A percentile compares a stretch with the other conserved stretches of the same genome.
Conservation (phyloP, 2,113 vertebrate genomes). For the Leucopsar rothschildi region DNA sequence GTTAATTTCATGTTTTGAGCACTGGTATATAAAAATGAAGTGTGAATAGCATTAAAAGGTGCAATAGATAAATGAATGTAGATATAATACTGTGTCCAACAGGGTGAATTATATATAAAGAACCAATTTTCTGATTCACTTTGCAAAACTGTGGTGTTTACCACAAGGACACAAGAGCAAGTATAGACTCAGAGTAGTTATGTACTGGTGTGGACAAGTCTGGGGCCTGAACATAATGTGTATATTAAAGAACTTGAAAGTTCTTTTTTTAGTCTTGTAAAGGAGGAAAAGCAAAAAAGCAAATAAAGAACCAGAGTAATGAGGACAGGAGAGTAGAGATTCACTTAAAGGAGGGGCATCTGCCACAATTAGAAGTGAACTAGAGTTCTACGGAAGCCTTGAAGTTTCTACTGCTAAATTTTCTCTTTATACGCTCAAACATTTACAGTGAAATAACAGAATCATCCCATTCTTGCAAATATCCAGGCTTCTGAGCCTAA, state of each 20-base stretch:
- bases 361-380: not conserved
- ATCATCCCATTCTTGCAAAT: not conserved
- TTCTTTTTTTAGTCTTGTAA: not conserved
- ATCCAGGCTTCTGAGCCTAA: not conserved
- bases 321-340: not conserved
- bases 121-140: slow-evolving; percentile 28
- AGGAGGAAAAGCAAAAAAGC: not conserved
- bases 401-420: not conserved
- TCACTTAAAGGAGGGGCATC: not conserved
- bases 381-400: not conserved
- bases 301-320: not conserved
- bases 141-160: slow-evolving; percentile 49
- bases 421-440: not conserved
- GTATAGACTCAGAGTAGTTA: slow-evolving; percentile 5
- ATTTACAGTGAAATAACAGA: not conserved
- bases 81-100: slow-evolving; percentile 33
- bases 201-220: not conserved
- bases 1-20: slow-evolving; percentile 43
- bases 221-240: not conserved
- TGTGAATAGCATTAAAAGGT: slow-evolving; percentile 56
- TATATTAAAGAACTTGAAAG: not conserved
- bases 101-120: not conserved
- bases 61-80: slow-evolving; percentile 66
- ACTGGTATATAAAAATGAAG: slow-evolving; percentile 56
- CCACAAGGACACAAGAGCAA: slow-evolving; percentile 9